phyloP scores from a whole-genome alignment of 2,888 invertebrate genomes.

The Netelia fuscicornis region DNA sequence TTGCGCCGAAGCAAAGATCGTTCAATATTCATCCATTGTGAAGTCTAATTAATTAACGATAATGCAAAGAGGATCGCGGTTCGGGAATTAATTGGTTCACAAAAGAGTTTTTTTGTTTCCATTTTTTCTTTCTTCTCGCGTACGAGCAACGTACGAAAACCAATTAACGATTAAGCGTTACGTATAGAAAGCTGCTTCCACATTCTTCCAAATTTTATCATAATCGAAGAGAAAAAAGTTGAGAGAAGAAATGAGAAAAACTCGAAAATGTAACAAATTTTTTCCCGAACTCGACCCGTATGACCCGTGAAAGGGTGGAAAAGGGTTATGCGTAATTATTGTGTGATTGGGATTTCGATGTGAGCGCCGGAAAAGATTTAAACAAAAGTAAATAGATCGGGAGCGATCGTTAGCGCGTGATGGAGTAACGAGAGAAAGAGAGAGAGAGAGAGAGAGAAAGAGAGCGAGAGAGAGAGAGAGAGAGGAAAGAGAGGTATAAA shows the following conservation, averaged over 20 bases:
- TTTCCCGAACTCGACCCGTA: constrained; percentile 45
- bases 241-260: neutral
- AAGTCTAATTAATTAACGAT: constrained; percentile 12
- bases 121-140: neutral
- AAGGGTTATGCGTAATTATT: constrained; percentile 14
- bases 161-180: constrained; percentile 34
- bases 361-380: constrained; percentile 7
- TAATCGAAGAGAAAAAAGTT: constrained; percentile 9
- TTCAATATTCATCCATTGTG: constrained; percentile 20
- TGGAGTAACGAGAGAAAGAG: constrained; percentile 5
- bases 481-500: constrained; percentile 44
- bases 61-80: constrained; percentile 25
- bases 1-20: constrained; percentile 29
- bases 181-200: constrained; percentile 53
- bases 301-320: neutral
- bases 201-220: constrained; percentile 56
- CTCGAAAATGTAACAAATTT: constrained; percentile 39
- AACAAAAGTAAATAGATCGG: too few species aligned
- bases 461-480: constrained; percentile 12
- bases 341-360: constrained; percentile 43
- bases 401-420: constrained; percentile 45
- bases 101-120: constrained; percentile 22
- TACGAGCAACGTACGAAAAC: constrained; percentile 18
- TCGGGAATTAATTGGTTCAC: constrained; percentile 60
- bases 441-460: constrained; percentile 18